Evolutionary conservation across 2,888 invertebrate genomes (phyloP).

Genomic region (Cybosia mesomella): DNA sequence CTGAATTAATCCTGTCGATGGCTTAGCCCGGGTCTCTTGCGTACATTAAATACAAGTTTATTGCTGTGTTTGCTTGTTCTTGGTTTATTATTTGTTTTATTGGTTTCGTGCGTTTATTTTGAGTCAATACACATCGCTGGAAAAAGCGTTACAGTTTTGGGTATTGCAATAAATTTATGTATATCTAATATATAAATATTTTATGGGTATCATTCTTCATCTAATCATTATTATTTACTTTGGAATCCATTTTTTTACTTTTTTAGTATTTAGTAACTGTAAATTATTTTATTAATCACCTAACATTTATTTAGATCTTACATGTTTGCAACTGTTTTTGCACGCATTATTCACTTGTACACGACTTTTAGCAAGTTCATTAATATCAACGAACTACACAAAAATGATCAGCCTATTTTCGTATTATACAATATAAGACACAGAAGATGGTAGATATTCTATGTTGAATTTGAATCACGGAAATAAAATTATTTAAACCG

Average conservation of each 20-base stretch:
- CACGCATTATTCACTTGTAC: background rate
- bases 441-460: background rate
- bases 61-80: conserved; percentile 56
- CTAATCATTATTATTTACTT: background rate
- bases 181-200: no score
- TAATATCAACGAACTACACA: no score
- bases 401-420: background rate
- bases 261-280: no score
- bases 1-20: conserved; percentile 48
- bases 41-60: conserved; percentile 69
- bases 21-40: conserved; percentile 55
- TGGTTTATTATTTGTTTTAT: conserved; percentile 71
- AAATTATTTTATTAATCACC: no score
- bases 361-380: no score
- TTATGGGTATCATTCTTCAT: no score
- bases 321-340: background rate
- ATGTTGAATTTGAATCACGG: background rate
- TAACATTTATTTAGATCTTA: no score
- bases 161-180: background rate
- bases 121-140: conserved; percentile 26
- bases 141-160: conserved; percentile 7
- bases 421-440: background rate
- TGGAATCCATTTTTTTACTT: background rate
- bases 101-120: conserved; percentile 51
- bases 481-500: background rate